These are phyloP conservation scores for Horisme vitalbata DNA, from an alignment of 2,888 invertebrate genomes.

Conservation along the genomic window DNA sequence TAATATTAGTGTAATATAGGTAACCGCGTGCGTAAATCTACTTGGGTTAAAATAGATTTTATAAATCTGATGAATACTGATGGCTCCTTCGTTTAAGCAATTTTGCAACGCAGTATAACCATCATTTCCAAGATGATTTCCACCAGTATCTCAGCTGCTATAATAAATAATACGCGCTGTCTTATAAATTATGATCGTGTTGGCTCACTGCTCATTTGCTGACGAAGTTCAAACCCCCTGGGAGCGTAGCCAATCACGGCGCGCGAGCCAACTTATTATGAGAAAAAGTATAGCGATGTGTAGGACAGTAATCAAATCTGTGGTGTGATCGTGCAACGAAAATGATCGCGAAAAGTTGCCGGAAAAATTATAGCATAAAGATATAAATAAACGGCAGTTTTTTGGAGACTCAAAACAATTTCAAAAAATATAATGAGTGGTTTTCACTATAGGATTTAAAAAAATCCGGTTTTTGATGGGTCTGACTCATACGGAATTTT, in stretches of 20 bases:
- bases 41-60: too few species aligned
- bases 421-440: too few species aligned
- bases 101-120: not conserved
- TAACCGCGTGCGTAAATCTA: too few species aligned
- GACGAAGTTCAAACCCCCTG: conserved; percentile 76
- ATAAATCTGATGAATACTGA: too few species aligned
- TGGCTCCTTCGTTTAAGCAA: not conserved
- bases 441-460: too few species aligned
- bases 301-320: conserved; percentile 26
- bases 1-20: too few species aligned
- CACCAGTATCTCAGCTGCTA: conserved; percentile 50
- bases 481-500: too few species aligned
- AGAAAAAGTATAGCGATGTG: conserved; percentile 56
- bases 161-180: conserved; percentile 76
- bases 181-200: conserved; percentile 80
- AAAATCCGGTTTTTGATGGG: too few species aligned
- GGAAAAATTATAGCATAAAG: too few species aligned
- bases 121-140: conserved; percentile 26
- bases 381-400: too few species aligned
- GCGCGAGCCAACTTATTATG: conserved; percentile 68
- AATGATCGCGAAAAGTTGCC: conserved; percentile 2
- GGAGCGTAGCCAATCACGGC: conserved; percentile 78
- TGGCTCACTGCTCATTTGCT: conserved; percentile 82
- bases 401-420: too few species aligned
- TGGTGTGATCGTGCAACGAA: conserved; percentile 16